Base-by-base conservation (phyloP, 2,888 invertebrate species). In the Thecocarcelia acutangulata region DNA sequence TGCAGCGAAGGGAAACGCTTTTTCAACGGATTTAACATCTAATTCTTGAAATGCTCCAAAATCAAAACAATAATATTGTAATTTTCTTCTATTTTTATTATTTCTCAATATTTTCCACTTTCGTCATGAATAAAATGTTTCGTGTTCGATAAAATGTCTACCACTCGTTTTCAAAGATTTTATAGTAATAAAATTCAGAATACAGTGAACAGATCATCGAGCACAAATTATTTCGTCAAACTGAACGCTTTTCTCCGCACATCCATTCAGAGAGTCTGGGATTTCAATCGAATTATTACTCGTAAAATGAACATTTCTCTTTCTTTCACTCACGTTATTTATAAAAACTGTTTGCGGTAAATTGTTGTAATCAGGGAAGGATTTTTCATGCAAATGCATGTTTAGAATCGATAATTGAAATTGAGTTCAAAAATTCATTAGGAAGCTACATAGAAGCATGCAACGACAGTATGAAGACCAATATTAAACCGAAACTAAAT, bases 1-100 rank as follows among this genome's bases (percentile, higher is more conserved):
- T 91, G 91, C 83, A 92, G 88, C 77, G 92, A 92, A 74, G 92
- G 92, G 86, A 92, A 92, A 84, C 90, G 90, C 87, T 91, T 92
- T 86, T 92, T 92, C 85, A 92, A 89, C 80, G 87, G 82, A 82
- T 70, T 89, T 84, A 89, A 84, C 90, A 90, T 90, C 84, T 68
- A 64, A 24, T 40, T n/a, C 68, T 54, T 17, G 37, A 33, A 46
- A 56, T 54, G 9, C 64, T 70, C 21, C 50, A 75, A 61, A 19
- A 13, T 37, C 24, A 19, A 19, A 44, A 40, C 44, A 48, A 40
- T 56, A 17, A 3, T 56, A 48, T 59, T 61, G 15, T n/a, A 33
- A 33, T 8, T 33, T 33, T 3, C 50, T 64, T 75, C 1, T 13
- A 15, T 37, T 46, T 52, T n/a, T n/a, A 66, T 64, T 63, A 40